These are phyloP conservation scores for Zaprionus lachaisei DNA, from an alignment of 1,140 invertebrate genomes.

Conservation along the genomic window DNA sequence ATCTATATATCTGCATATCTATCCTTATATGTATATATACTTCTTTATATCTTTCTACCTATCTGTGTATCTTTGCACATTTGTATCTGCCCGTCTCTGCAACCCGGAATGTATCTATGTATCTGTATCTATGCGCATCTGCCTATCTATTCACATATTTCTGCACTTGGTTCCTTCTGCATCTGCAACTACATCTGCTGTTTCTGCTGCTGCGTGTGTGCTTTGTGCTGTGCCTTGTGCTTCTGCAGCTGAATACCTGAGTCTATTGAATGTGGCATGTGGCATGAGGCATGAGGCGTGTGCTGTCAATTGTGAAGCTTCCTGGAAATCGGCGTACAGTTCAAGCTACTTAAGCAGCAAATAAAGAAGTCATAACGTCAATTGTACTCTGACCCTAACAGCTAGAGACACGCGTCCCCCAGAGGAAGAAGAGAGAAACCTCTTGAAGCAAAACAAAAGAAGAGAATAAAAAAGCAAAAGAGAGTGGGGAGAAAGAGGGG, in stretches of 20 bases:
- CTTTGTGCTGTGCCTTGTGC: not conserved
- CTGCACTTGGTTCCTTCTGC: not conserved
- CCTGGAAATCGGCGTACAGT: conserved; percentile 35
- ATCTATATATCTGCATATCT: not conserved
- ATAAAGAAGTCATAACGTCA: conserved; percentile 24
- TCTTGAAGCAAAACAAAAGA: conserved; percentile 66
- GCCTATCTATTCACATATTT: not conserved
- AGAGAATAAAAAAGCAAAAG: conserved; percentile 10
- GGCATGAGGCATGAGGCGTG: conserved; percentile 28
- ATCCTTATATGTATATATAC: not conserved
- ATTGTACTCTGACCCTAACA: conserved; percentile 33
- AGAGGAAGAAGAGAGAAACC: conserved; percentile 46
- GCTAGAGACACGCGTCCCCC: conserved; percentile 29
- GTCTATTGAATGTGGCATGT: conserved; percentile 3
- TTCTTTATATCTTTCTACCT: not conserved
- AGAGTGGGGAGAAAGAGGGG: not conserved
- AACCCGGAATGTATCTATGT: not conserved
- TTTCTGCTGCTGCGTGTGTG: not conserved
- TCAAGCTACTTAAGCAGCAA: conserved; percentile 27
- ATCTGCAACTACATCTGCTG: conserved; percentile 4
- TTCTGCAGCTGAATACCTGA: not conserved
- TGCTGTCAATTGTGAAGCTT: conserved; percentile 43
- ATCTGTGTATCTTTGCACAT: not conserved
- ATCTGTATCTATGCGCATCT: not conserved
- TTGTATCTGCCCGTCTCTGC: not conserved